Evolutionary conservation across 2,113 vertebrate species (phyloP).

Genomic region (Diadophis punctatus): DNA sequence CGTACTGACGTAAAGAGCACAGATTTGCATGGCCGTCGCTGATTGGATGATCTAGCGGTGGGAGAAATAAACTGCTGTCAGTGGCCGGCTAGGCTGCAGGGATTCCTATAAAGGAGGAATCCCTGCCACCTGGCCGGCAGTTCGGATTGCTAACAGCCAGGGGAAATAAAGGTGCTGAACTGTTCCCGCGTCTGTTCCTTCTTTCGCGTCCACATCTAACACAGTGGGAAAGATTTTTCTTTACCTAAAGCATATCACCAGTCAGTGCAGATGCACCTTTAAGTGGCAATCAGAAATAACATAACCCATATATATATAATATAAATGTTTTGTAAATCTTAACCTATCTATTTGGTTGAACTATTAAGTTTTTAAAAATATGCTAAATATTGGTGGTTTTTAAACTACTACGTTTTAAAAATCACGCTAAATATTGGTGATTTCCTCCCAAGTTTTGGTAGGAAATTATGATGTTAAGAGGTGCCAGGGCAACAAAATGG

Average conservation of each 20-base stretch:
- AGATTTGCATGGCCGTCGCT: too few relatives aligned
- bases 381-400: background rate
- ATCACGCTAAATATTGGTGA: background rate
- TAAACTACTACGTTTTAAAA: background rate
- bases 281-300: background rate
- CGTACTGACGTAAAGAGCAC: too few relatives aligned
- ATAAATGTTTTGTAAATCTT: background rate
- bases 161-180: too few relatives aligned
- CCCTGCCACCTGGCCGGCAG: too few relatives aligned
- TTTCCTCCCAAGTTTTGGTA: background rate
- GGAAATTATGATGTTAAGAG: background rate
- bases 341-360: background rate
- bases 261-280: background rate
- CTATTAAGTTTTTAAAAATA: background rate
- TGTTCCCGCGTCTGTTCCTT: too few relatives aligned
- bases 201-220: too few relatives aligned
- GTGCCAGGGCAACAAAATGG: background rate
- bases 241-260: background rate
- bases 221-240: background rate
- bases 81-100: too few relatives aligned
- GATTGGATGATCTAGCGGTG: too few relatives aligned
- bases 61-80: too few relatives aligned
- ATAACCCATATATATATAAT: background rate
- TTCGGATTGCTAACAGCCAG: too few relatives aligned
- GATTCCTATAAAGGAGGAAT: too few relatives aligned